A percentile compares a stretch with the other conserved stretches of the same genome.
These are phyloP conservation scores for Mormyrops boulengeri DNA, from an alignment of 2,797 vertebrate species.

Conservation along the genomic window DNA sequence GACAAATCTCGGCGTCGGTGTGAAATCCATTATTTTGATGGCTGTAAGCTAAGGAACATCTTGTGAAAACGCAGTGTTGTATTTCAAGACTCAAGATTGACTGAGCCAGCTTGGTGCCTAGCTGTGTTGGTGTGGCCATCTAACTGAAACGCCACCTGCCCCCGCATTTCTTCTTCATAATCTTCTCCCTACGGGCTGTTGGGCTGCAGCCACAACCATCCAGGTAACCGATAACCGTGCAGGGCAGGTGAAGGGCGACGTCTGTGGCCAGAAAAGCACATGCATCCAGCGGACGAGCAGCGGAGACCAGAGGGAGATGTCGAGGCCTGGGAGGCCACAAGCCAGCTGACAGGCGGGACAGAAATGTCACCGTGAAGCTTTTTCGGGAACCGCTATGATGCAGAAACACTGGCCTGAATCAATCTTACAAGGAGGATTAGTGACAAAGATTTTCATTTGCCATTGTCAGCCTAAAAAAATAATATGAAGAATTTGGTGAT, in stretches of 20 bases:
- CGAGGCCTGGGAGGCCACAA: background rate
- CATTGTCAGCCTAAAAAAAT: background rate
- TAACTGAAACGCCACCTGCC: background rate
- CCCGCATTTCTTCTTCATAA: background rate
- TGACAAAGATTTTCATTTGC: background rate
- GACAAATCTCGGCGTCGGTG: background rate
- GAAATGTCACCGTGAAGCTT: background rate
- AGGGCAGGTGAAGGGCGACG: background rate
- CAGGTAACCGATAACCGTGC: background rate
- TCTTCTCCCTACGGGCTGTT: background rate
- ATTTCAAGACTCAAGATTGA: background rate
- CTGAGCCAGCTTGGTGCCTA: background rate
- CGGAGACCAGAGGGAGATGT: background rate
- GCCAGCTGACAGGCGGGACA: background rate
- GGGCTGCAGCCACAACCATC: background rate
- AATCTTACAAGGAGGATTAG: background rate
- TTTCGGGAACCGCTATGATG: background rate
- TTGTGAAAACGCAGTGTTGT: background rate
- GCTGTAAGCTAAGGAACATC: background rate
- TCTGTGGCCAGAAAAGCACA: background rate
- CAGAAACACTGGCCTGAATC: background rate
- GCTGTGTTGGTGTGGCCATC: background rate
- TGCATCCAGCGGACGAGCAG: background rate
- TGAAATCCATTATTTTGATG: background rate
- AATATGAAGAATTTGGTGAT: background rate